phyloP scores from a whole-genome alignment of 2,113 vertebrate genomes.

The Pollachius pollachius region DNA sequence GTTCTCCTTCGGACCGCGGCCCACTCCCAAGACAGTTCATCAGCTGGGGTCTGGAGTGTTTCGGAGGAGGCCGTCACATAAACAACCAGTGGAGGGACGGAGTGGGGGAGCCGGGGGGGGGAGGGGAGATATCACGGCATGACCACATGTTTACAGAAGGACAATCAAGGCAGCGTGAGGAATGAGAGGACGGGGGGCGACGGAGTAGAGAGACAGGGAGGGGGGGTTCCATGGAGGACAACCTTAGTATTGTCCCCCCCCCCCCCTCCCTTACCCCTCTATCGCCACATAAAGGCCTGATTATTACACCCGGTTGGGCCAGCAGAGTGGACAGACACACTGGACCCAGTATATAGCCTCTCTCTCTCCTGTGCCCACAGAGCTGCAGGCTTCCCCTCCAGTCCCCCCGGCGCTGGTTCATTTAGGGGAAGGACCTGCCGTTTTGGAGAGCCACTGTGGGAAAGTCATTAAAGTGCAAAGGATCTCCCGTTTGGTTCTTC shows the following conservation, averaged over 20 bases:
- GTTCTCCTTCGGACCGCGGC: too few species aligned
- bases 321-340: conserved; percentile 63
- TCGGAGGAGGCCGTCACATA: too few species aligned
- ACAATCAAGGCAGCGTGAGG: conserved; percentile 46
- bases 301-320: conserved; percentile 48
- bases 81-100: conserved; percentile 4
- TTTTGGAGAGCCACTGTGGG: conserved; percentile 71
- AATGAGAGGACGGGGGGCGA: neutral
- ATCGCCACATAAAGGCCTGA: conserved; percentile 8
- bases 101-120: conserved; percentile 6
- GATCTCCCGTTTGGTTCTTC: conserved; percentile 63
- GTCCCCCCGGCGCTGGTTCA: conserved; percentile 26
- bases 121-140: conserved; percentile 39
- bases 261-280: neutral
- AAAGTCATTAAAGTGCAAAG: conserved; percentile 80
- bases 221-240: conserved; percentile 63
- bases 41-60: neutral
- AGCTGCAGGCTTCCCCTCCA: conserved; percentile 27
- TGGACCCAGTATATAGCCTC: conserved; percentile 68
- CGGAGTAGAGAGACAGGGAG: neutral
- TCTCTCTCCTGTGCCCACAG: too few species aligned
- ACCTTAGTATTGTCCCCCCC: conserved; percentile 65
- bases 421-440: conserved; percentile 56
- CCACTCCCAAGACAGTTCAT: conserved; percentile 7
- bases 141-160: conserved; percentile 37